phyloP scores from a whole-genome alignment of 2,888 invertebrate genomes.

The Dryadula phaetusa region DNA sequence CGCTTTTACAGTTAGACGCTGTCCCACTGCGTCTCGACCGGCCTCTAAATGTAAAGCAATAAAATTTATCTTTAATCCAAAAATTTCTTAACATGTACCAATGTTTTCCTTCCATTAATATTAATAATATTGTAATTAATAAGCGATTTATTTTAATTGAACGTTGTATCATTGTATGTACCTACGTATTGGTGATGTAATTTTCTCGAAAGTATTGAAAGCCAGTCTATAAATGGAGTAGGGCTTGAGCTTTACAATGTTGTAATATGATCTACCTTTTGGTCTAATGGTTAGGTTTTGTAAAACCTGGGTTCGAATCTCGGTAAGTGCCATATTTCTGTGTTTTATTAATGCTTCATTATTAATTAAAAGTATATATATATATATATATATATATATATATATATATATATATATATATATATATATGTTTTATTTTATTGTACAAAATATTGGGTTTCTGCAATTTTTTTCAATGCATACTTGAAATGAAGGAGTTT shows the following conservation, averaged over 20 bases:
- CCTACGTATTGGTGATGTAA: constrained; percentile 6
- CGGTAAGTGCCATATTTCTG: too few relatives aligned
- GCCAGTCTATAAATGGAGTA: constrained; percentile 14
- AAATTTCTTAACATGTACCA: constrained; percentile 13
- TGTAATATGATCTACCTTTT: not conserved
- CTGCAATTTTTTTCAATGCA: too few relatives aligned
- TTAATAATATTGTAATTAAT: constrained; percentile 16
- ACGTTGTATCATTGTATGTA: too few relatives aligned
- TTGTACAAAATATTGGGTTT: too few relatives aligned
- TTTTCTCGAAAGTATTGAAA: constrained; percentile 13
- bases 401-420: too few relatives aligned
- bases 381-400: too few relatives aligned
- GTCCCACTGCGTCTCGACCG: too few relatives aligned
- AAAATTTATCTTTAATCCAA: not conserved
- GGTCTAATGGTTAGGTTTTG: not conserved
- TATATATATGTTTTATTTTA: too few relatives aligned
- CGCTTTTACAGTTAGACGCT: too few relatives aligned
- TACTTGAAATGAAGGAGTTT: too few relatives aligned
- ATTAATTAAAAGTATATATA: too few relatives aligned
- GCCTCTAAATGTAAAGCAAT: constrained; percentile 18
- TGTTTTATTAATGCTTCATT: too few relatives aligned
- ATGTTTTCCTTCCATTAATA: constrained; percentile 14
- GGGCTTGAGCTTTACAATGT: constrained; percentile 10
- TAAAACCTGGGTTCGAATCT: not conserved
- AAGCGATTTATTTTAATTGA: constrained; percentile 15